Evolutionary conservation across 1,140 invertebrate species (phyloP).

Genomic region (Dermatophagoides farinae): DNA sequence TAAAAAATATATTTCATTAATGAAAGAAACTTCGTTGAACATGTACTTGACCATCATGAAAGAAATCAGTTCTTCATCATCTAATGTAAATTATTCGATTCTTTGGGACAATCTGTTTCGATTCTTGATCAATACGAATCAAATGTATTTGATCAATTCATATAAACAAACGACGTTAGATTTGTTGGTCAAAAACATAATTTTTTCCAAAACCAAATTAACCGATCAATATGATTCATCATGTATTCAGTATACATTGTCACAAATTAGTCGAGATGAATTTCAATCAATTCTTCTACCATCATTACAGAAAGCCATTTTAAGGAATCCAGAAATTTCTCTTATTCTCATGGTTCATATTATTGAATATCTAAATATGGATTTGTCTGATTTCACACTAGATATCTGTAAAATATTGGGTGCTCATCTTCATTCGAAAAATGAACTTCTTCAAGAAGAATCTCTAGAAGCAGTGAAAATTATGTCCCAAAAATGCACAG

Average conservation of each 20-base stretch:
- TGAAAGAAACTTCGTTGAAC: background rate
- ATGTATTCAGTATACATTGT: conserved; percentile 24
- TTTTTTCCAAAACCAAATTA: conserved; percentile 1
- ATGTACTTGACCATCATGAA: background rate
- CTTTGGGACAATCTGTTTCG: conserved; percentile 3
- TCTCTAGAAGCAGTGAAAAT: conserved; percentile 44
- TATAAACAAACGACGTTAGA: background rate
- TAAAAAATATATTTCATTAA: background rate
- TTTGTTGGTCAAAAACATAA: conserved; percentile 5
- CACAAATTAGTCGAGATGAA: conserved; percentile 41
- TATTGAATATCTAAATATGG: background rate
- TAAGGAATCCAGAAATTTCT: conserved; percentile 80
- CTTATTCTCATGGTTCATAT: conserved; percentile 32
- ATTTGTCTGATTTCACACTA: conserved; percentile 23
- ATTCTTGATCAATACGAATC: background rate
- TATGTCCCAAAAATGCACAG: conserved; percentile 49
- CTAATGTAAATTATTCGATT: background rate
- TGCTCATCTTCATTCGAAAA: conserved; percentile 38
- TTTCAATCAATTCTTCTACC: conserved; percentile 55
- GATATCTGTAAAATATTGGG: conserved; percentile 45
- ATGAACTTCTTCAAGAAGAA: conserved; percentile 47
- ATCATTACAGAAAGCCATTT: conserved; percentile 66
- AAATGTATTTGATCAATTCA: background rate
- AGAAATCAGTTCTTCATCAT: background rate
- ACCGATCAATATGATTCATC: background rate